Evolutionary conservation across 2,113 vertebrate species (phyloP).

Genomic region (Odocoileus virginianus): DNA sequence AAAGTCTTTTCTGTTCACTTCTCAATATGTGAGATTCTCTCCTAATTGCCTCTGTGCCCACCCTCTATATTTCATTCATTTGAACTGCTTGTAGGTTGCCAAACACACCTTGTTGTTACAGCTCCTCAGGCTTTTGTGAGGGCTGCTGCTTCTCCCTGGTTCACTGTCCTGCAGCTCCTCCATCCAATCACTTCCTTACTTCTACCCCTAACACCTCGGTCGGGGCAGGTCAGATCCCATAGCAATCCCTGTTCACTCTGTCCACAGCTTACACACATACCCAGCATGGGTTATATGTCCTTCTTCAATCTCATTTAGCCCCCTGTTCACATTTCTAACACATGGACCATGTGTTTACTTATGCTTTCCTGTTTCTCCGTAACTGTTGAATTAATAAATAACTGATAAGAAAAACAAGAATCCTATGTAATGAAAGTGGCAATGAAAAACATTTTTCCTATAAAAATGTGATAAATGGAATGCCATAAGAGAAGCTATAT

Average conservation of each 20-base stretch:
- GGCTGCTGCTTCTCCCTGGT: not conserved
- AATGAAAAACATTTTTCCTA: not conserved
- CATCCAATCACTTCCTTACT: not conserved
- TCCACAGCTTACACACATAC: not conserved
- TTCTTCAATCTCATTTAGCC: not conserved
- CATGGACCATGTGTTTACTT: not conserved
- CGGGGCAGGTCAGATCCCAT: not conserved
- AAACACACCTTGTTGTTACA: not conserved
- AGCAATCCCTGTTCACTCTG: not conserved
- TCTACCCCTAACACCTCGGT: fast-evolving
- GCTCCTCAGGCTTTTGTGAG: not conserved
- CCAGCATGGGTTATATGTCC: not conserved
- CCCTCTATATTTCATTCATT: not conserved
- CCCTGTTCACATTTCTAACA: not conserved
- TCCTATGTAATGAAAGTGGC: not conserved
- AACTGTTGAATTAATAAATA: not conserved
- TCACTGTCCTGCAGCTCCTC: fast-evolving
- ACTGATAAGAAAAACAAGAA: not conserved
- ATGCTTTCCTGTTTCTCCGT: not conserved
- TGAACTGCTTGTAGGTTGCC: not conserved
- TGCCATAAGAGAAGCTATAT: not conserved
- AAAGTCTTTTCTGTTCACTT: not conserved
- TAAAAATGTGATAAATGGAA: not conserved
- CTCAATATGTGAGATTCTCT: not conserved
- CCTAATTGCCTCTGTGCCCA: not conserved